These are phyloP conservation scores for Larimichthys crocea DNA, from an alignment of 2,113 vertebrate species.

Conservation along the genomic window DNA sequence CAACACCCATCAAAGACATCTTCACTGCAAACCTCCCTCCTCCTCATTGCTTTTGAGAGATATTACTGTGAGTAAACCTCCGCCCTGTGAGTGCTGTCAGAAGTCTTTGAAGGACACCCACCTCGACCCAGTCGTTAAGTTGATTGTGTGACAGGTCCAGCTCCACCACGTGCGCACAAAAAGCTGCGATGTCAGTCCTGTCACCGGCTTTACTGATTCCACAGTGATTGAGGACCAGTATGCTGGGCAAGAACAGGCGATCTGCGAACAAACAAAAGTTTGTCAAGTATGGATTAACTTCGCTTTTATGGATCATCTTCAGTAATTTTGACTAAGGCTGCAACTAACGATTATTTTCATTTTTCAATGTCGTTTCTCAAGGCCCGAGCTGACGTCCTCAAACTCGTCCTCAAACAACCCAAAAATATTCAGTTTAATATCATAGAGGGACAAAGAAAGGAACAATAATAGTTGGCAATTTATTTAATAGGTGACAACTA, in stretches of 20 bases:
- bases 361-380: no score
- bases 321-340: no score
- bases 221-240: conserved; percentile 92
- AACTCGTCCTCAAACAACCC: no score
- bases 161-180: conserved; percentile 95
- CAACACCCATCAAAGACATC: neutral
- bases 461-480: no score
- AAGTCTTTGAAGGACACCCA: conserved; percentile 57
- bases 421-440: no score
- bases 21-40: neutral
- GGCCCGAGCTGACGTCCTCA: no score
- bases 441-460: no score
- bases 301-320: no score
- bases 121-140: conserved; percentile 95
- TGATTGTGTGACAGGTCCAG: conserved; percentile 97
- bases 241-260: conserved; percentile 92
- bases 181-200: conserved; percentile 90
- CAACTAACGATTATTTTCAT: no score
- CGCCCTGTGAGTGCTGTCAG: neutral
- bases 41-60: neutral
- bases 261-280: conserved; percentile 77
- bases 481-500: no score
- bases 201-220: conserved; percentile 94
- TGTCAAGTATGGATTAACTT: neutral
- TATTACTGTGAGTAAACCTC: neutral